Evolutionary conservation across 2,797 vertebrate genomes (phyloP), one percentile per base, ranked within the genome.

Genomic region (Dermochelys coriacea): DNA sequence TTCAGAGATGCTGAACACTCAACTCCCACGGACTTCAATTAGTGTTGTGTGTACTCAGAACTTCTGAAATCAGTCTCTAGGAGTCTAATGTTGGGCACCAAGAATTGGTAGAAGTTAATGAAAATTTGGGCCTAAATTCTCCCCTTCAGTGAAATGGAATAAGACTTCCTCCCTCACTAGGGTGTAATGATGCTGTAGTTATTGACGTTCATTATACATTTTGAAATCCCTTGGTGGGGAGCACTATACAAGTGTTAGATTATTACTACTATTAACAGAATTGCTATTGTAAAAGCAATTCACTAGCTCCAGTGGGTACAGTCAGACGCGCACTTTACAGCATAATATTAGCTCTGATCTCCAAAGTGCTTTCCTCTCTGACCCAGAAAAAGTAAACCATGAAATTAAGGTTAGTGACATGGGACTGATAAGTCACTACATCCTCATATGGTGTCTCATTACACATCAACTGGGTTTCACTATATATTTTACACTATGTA

Each of bases 401-500:
- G 86, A 97, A 94, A 95, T 94, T 92, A 96, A 93, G 93, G 95
- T 91, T 95, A 94, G 91, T 91, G 94, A 96, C 88, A 95, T 96
- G 93, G 95, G 94, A 96, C 94, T 97, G 95, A 90, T 97, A 97
- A 97, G 92, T 97, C 97, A 97, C 93, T 93, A 94, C 91, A 96
- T 85, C 85, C 94, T 94, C 94, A 96, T 95, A 92, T 95, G 61
- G 95, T 91, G 91, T 97, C 97, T 97, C 97, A 95, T 97, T 97
- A 97, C 87, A 95, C 89, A 95, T 96, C 96, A 96, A 95, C 95
- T 95, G 0, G 55, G 97, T 98, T 97, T 97, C 97, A 97, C 96
- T 97, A 97, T 97, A 95, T 95, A 96, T 96, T 97, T 97, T 97
- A 97, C 95, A 97, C 97, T 97, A 96, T 97, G 95, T 97, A 97